Conservation (phyloP, 1,140 invertebrate genomes). For the Calephelis virginiensis region DNA sequence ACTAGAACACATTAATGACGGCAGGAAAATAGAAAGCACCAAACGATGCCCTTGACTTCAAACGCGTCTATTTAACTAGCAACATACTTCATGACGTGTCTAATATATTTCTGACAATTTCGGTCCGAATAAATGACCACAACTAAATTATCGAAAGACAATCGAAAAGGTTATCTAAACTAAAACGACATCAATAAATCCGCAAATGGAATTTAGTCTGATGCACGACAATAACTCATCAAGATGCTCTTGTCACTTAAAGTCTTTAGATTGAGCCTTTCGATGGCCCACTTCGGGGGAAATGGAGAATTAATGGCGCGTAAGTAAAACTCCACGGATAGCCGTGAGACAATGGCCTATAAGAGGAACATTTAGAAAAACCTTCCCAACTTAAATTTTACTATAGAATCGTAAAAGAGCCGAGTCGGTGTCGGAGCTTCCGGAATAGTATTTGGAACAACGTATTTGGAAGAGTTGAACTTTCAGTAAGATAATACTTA, state of each 20-base stretch:
- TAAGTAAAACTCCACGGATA: constrained; percentile 56
- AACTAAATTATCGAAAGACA: not conserved
- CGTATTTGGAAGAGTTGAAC: no score
- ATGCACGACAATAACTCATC: constrained; percentile 8
- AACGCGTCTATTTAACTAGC: not conserved
- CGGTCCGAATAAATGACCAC: not conserved
- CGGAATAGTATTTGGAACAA: no score
- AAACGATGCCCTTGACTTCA: not conserved
- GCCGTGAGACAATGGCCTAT: constrained; percentile 50
- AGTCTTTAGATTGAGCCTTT: constrained; percentile 41
- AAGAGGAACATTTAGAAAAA: constrained; percentile 17
- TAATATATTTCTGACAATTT: not conserved
- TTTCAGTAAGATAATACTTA: no score
- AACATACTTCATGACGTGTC: no score
- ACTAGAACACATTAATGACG: no score
- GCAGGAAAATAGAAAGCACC: no score
- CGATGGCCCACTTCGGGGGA: constrained; percentile 51
- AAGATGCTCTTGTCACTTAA: constrained; percentile 42
- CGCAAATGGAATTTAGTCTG: constrained; percentile 8
- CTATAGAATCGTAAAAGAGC: no score
- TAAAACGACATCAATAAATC: not conserved
- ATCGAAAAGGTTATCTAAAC: constrained; percentile 4
- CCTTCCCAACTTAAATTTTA: not conserved
- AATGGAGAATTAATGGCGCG: constrained; percentile 64
- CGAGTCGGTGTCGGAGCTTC: no score